A percentile compares a stretch with the other conserved stretches of the same genome.
Conservation (phyloP, 2,113 vertebrate species). For the Tachysurus fulvidraco region DNA sequence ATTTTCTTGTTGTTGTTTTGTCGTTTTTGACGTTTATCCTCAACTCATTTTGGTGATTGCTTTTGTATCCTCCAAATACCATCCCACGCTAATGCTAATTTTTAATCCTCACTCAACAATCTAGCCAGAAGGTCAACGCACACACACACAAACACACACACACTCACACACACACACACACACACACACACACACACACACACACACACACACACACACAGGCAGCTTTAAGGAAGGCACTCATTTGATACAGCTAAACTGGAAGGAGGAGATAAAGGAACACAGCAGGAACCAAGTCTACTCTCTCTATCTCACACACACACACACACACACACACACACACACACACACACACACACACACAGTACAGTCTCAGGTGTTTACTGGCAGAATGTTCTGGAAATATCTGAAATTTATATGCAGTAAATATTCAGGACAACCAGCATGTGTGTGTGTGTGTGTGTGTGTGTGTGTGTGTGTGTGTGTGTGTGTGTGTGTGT, state of each 20-base stretch:
- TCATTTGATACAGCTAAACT: neutral
- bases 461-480: no score
- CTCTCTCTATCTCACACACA: conserved; percentile 28
- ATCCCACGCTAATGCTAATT: conserved; percentile 11
- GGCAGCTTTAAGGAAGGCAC: neutral
- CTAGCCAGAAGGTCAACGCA: conserved; percentile 35
- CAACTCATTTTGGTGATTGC: neutral
- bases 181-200: conserved; percentile 26
- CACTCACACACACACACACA: conserved; percentile 10
- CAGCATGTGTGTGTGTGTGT: no score
- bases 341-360: no score
- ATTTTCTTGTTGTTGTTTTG: neutral
- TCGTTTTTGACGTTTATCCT: neutral
- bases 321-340: conserved; percentile 9
- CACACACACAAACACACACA: conserved; percentile 30
- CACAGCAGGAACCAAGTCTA: neutral
- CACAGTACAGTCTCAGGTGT: no score
- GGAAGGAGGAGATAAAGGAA: neutral
- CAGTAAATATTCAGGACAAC: no score
- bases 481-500: no score
- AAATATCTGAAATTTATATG: no score
- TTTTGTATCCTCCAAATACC: conserved; percentile 18
- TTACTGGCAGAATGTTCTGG: no score
- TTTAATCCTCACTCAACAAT: conserved; percentile 30
- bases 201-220: conserved; percentile 10